Conservation (phyloP, 2,113 vertebrate genomes). For the Ictalurus punctatus region DNA sequence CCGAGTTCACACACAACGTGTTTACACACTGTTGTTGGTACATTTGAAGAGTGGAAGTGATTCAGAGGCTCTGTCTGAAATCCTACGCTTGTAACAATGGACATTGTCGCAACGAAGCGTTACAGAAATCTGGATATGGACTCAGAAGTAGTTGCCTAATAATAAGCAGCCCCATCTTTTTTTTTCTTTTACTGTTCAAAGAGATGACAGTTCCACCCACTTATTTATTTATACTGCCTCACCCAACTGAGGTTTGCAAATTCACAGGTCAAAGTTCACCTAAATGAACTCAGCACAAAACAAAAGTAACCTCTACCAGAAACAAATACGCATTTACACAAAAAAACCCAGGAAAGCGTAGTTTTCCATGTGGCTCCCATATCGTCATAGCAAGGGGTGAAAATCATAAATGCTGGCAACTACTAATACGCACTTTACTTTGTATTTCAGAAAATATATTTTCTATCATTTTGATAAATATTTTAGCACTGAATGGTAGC, state of each 20-base stretch:
- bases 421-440: too few species aligned
- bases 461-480: too few species aligned
- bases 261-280: neutral
- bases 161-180: too few species aligned
- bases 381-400: neutral
- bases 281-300: neutral
- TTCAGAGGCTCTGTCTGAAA: neutral
- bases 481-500: too few species aligned
- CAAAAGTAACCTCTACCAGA: neutral
- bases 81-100: neutral
- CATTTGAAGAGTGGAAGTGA: neutral
- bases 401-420: neutral
- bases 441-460: too few species aligned
- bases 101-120: too few species aligned
- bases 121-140: neutral
- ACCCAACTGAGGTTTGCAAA: neutral
- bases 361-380: neutral
- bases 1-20: neutral
- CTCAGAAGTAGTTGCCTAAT: too few species aligned
- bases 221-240: neutral
- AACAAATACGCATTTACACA: neutral
- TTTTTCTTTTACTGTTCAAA: neutral
- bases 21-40: neutral
- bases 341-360: neutral
- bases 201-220: neutral